phyloP scores from a whole-genome alignment of 2,888 invertebrate species.

The Tribolium freemani region DNA sequence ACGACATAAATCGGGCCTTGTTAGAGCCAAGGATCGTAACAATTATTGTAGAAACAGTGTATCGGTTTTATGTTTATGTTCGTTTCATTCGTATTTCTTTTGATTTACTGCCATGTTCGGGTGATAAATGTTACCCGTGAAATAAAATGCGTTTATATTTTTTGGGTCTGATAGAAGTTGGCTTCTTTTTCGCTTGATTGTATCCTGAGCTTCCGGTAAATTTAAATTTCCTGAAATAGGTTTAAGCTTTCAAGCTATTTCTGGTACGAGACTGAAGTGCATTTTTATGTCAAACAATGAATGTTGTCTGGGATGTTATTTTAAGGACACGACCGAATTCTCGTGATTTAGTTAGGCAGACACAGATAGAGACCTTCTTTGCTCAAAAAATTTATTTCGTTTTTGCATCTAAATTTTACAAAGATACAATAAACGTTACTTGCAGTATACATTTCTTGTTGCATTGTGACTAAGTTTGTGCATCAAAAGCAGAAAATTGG shows the following conservation, averaged over 20 bases:
- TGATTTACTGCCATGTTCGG: constrained; percentile 30
- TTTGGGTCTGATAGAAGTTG: constrained; percentile 1
- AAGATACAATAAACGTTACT: neutral
- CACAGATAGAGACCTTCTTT: neutral
- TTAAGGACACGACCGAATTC: constrained; percentile 5
- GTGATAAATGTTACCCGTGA: constrained; percentile 34
- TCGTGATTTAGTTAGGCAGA: neutral
- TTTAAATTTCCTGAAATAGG: constrained; percentile 27
- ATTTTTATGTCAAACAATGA: constrained; percentile 27
- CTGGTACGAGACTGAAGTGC: constrained; percentile 11
- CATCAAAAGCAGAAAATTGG: neutral
- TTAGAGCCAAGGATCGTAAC: constrained; percentile 32
- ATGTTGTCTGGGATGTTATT: constrained; percentile 23
- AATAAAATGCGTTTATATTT: constrained; percentile 28
- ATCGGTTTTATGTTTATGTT: constrained; percentile 38
- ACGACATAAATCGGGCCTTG: constrained; percentile 34
- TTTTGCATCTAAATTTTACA: neutral
- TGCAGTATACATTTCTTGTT: too few relatives aligned
- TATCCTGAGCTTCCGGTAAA: constrained; percentile 17
- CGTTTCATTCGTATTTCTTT: constrained; percentile 36
- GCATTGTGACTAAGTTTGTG: neutral
- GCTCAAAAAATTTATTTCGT: neutral
- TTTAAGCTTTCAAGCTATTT: constrained; percentile 35
- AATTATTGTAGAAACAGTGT: constrained; percentile 35
- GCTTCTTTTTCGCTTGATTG: constrained; percentile 9